Percentiles rank a stretch among this genome's conserved stretches.
Evolutionary conservation across 2,888 invertebrate genomes (phyloP).

Genomic region (Diabrotica balteata): DNA sequence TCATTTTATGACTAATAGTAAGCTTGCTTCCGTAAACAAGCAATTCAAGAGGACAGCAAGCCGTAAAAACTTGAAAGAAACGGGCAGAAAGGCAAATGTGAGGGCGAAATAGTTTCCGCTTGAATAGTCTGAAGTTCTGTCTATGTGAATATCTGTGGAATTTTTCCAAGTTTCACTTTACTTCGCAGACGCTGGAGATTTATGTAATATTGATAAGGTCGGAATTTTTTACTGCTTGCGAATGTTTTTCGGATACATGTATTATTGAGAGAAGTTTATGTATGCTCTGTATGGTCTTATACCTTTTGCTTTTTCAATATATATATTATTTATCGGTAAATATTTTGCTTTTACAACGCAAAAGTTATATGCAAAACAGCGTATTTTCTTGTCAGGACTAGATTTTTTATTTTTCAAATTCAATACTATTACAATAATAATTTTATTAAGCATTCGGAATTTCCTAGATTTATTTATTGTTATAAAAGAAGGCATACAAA

Average conservation of each 20-base stretch:
- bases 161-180: slow-evolving; percentile 6
- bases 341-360: too few relatives aligned
- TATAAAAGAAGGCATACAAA: too few relatives aligned
- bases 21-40: slow-evolving; percentile 27
- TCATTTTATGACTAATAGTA: slow-evolving; percentile 22
- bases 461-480: too few relatives aligned
- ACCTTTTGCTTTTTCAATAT: too few relatives aligned
- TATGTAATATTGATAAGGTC: slow-evolving; percentile 3
- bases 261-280: too few relatives aligned
- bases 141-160: not conserved
- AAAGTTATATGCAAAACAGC: too few relatives aligned
- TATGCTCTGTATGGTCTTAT: too few relatives aligned
- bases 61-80: slow-evolving; percentile 22
- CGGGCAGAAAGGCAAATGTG: slow-evolving; percentile 15
- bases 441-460: too few relatives aligned
- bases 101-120: slow-evolving; percentile 13
- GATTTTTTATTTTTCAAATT: too few relatives aligned
- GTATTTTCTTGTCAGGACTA: too few relatives aligned
- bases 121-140: slow-evolving; percentile 12
- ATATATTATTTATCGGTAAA: too few relatives aligned
- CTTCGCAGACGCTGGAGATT: not conserved
- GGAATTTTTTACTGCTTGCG: slow-evolving; percentile 3
- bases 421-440: too few relatives aligned
- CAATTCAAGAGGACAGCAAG: slow-evolving; percentile 17
- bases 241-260: not conserved